phyloP scores from a whole-genome alignment of 2,113 vertebrate genomes.

The Ardeotis arabs region DNA sequence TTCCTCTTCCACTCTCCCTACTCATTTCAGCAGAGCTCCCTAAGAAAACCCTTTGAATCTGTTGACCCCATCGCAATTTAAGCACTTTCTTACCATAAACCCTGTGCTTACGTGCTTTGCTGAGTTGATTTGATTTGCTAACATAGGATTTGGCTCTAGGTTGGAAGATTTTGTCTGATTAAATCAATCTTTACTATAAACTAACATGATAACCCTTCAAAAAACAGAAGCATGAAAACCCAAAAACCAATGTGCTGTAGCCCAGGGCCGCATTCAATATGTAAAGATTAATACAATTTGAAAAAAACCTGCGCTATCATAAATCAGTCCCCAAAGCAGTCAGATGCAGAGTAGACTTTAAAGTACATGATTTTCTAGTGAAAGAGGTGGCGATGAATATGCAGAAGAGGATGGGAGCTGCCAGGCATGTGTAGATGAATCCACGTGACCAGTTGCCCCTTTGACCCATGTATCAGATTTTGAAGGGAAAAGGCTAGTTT shows the following conservation, averaged over 20 bases:
- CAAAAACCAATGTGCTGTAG: background rate
- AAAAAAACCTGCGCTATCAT: background rate
- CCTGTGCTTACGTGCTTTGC: background rate
- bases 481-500: slow-evolving; percentile 37
- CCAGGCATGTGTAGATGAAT: background rate
- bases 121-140: background rate
- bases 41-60: background rate
- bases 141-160: slow-evolving; percentile 7
- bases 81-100: background rate
- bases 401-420: slow-evolving; percentile 51
- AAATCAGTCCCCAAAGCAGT: slow-evolving; percentile 55
- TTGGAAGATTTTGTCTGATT: slow-evolving; percentile 7
- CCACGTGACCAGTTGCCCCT: background rate
- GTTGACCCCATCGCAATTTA: background rate
- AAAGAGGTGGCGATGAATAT: slow-evolving; percentile 41
- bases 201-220: background rate
- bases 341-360: slow-evolving; percentile 51
- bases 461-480: slow-evolving; percentile 46
- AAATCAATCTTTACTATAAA: slow-evolving; percentile 34
- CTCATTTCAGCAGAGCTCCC: background rate
- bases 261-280: background rate
- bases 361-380: slow-evolving; percentile 44
- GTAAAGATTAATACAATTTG: slow-evolving; percentile 48
- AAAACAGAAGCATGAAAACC: background rate
- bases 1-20: background rate